Evolutionary conservation across 2,888 invertebrate genomes (phyloP).

Genomic region (Neria commutata): DNA sequence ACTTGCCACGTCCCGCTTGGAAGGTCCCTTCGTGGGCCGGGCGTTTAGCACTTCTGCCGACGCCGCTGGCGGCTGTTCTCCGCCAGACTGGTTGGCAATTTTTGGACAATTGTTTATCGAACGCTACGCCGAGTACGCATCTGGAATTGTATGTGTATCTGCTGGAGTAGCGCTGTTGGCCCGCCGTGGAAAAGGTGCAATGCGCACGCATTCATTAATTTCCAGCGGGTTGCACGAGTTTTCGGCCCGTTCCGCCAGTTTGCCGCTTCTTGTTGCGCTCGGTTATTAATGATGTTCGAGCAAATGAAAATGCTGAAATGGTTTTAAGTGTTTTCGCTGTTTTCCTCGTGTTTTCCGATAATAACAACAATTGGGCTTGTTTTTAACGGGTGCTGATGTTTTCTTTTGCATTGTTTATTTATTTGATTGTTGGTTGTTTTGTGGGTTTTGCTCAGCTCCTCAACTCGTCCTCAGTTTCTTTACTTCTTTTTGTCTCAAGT

Average conservation of each 20-base stretch:
- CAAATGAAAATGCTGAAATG: no score
- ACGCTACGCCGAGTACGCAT: neutral
- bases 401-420: conserved; percentile 34
- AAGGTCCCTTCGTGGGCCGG: conserved; percentile 38
- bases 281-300: conserved; percentile 59
- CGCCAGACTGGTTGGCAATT: conserved; percentile 31
- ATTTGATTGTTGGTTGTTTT: conserved; percentile 11
- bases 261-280: conserved; percentile 48
- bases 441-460: conserved; percentile 24
- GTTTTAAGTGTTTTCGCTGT: conserved; percentile 31
- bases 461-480: conserved; percentile 6
- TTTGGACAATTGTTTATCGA: neutral
- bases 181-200: conserved; percentile 21
- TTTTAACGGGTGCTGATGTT: conserved; percentile 31
- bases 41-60: conserved; percentile 49
- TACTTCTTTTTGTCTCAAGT: conserved; percentile 23
- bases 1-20: conserved; percentile 24
- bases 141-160: neutral
- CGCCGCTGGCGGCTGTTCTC: conserved; percentile 1
- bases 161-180: neutral
- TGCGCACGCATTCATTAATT: conserved; percentile 50
- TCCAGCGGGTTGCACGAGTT: no score
- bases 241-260: no score
- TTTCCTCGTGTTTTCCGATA: conserved; percentile 27
- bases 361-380: conserved; percentile 25